A percentile compares a stretch with the other conserved stretches of the same genome.
Conservation (phyloP, 2,113 vertebrate species). For the Emydocephalus ijimae region DNA sequence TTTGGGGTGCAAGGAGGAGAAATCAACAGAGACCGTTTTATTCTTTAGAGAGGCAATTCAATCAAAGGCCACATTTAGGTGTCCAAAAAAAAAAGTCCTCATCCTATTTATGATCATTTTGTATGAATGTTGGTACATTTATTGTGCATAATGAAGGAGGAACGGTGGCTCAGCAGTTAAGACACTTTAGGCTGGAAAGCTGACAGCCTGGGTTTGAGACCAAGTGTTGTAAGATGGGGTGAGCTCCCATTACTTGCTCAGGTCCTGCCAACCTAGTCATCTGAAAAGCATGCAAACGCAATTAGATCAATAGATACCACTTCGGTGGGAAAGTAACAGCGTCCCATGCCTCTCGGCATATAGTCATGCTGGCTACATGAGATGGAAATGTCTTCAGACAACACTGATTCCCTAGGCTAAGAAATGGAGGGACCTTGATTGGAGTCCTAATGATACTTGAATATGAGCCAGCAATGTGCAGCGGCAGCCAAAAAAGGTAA, state of each 20-base stretch:
- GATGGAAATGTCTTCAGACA: background rate
- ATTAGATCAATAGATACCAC: background rate
- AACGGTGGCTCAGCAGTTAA: background rate
- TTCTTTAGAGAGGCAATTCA: background rate
- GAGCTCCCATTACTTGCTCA: background rate
- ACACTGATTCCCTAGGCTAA: background rate
- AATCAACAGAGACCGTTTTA: background rate
- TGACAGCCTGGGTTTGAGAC: background rate
- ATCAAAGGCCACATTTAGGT: background rate
- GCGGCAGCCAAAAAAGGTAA: too few relatives aligned
- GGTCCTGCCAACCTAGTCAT: background rate
- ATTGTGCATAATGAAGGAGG: background rate
- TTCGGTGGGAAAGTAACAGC: background rate
- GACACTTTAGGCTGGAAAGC: background rate
- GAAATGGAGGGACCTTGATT: background rate
- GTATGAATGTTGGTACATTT: background rate
- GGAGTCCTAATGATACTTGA: too few relatives aligned
- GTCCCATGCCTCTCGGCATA: background rate
- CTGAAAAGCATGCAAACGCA: background rate
- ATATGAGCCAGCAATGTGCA: too few relatives aligned
- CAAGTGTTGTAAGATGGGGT: background rate
- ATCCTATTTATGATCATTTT: too few relatives aligned
- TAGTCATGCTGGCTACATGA: too few relatives aligned
- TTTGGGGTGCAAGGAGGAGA: conserved; percentile 2
- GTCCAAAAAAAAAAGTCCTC: background rate